Evolutionary conservation across 2,888 invertebrate genomes (phyloP), one percentile per base, ranked within the genome.

Genomic region (Maniola hyperantus): DNA sequence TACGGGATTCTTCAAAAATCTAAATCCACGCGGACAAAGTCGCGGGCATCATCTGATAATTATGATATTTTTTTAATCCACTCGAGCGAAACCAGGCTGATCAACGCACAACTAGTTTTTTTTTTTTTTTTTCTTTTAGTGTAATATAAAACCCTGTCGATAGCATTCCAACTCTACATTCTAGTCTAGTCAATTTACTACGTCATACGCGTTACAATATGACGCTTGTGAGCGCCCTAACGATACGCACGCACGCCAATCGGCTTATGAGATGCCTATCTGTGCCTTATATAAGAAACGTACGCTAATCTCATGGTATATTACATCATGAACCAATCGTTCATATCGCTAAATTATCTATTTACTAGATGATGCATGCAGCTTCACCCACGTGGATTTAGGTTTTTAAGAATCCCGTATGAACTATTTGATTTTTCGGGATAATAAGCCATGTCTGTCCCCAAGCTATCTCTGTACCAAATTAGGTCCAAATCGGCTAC

Each of bases 181-280:
- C 20, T 36, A 18, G 48, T 62, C 44, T 48, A 55, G 42, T 60
- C 33, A 54, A 54, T 51, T 58, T 62, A 69, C 60, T 33, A n/a
- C 39, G 39, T 39, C 39, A 39, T 39, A 39, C 59, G 26, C 64
- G 39, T 74, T 74, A 74, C 81, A 78, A 81, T 79, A 80, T 79
- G 81, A 73, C 80, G 78, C 74, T 72, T 82, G 76, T 82, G 76
- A 79, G 72, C 80, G 66, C 82, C 82, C 80, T 88, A 86, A 88
- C 83, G 82, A 83, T 77, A 76, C 67, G 57, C 68, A 64, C 67
- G 73, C 88, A 86, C 83, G 87, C 75, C 77, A 77, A 85, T 85
- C 86, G 68, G 71, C 66, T 84, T 82, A 76, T 71, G 76, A 79
- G 76, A 78, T 76, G 72, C 62, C 75, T 78, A 74, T 73, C 74